Evolutionary conservation across 1,140 invertebrate species (phyloP).

Genomic region (Artemia franciscana): DNA sequence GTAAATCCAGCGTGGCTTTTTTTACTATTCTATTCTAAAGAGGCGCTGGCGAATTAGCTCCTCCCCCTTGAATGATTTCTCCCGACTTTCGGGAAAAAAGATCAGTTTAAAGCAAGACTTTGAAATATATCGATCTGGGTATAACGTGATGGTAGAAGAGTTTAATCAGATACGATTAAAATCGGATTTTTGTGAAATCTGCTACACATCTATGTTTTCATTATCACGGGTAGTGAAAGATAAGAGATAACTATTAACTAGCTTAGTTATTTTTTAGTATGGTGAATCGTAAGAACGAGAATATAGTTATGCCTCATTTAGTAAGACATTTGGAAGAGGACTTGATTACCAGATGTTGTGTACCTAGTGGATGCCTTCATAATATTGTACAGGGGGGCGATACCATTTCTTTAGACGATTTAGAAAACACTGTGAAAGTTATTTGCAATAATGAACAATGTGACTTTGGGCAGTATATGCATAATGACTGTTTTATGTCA

Average conservation of each 20-base stretch:
- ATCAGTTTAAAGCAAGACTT: no score
- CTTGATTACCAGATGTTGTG: constrained; percentile 2
- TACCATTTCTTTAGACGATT: constrained; percentile 40
- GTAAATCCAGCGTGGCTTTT: not conserved
- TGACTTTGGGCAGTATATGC: constrained; percentile 67
- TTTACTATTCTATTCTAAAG: no score
- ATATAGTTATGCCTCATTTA: not conserved
- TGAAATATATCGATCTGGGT: no score
- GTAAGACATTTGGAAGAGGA: not conserved
- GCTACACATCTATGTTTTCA: not conserved
- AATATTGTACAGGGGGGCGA: constrained; percentile 20
- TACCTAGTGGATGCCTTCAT: constrained; percentile 4
- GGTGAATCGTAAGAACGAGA: not conserved
- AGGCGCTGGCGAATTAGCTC: no score
- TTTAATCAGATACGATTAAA: not conserved
- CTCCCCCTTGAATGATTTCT: no score
- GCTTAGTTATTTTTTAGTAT: not conserved
- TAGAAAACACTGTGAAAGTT: constrained; percentile 52
- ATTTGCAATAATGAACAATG: constrained; percentile 86
- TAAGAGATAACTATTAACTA: no score
- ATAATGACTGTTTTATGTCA: constrained; percentile 63
- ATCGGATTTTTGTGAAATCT: not conserved
- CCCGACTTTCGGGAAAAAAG: no score
- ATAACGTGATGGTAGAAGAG: not conserved
- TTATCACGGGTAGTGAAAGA: not conserved